These are phyloP conservation scores for Thyatira batis DNA, from an alignment of 2,888 invertebrate genomes.

Conservation along the genomic window DNA sequence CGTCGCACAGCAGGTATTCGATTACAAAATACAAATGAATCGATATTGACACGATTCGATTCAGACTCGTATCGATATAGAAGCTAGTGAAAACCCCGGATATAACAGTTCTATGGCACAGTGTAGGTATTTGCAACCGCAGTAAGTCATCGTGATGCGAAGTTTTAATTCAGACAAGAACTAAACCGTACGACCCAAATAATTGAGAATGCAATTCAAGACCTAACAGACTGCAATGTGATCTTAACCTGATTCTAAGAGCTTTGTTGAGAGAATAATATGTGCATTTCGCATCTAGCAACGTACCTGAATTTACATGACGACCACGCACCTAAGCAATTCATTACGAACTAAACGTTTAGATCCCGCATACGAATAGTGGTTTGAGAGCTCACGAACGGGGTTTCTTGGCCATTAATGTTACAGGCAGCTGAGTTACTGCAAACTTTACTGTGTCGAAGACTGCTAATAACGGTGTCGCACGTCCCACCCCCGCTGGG, in stretches of 20 bases:
- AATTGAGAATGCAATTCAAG: not conserved
- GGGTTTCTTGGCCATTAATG: not conserved
- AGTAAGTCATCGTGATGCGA: not conserved
- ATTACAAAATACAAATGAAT: conserved; percentile 5
- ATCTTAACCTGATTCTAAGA: not conserved
- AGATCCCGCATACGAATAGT: not conserved
- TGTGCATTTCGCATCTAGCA: not conserved
- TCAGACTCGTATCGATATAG: conserved; percentile 1
- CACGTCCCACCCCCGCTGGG: conserved; percentile 20
- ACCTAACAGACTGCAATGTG: not conserved
- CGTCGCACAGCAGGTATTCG: conserved; percentile 2
- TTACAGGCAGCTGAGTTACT: not conserved
- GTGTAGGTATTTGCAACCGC: not conserved
- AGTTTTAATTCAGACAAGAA: not conserved
- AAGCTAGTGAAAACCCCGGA: conserved; percentile 5
- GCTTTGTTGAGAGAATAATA: not conserved
- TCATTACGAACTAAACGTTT: not conserved
- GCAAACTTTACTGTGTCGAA: not conserved
- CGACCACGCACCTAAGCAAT: not conserved
- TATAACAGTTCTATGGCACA: not conserved
- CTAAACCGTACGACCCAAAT: no score
- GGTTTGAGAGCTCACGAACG: not conserved
- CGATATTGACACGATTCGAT: conserved; percentile 2
- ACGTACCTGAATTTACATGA: not conserved
- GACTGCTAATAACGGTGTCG: conserved; percentile 9